A percentile compares a stretch with the other conserved stretches of the same genome.
Evolutionary conservation across 1,140 invertebrate genomes (phyloP).

Genomic region (Macrobrachium nipponense): DNA sequence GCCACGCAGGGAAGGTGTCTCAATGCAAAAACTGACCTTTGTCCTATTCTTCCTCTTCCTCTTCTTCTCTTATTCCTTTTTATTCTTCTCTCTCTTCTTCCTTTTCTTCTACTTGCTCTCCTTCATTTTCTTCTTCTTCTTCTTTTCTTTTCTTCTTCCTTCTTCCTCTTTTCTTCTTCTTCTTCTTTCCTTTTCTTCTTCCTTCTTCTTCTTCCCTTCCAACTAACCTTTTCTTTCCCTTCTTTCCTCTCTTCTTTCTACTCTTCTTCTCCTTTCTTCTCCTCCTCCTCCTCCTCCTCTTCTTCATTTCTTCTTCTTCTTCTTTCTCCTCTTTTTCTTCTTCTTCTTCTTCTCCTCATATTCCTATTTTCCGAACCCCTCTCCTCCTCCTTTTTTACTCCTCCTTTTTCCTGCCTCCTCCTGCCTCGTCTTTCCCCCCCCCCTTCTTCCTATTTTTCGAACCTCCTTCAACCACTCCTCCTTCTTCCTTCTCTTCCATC

Average conservation of each 20-base stretch:
- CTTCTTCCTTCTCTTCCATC: neutral
- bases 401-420: no score
- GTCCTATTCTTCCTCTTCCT: no score
- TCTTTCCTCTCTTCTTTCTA: neutral
- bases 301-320: neutral
- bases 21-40: no score
- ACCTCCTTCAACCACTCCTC: neutral
- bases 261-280: neutral
- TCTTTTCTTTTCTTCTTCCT: neutral
- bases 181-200: neutral
- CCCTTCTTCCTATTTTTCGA: neutral
- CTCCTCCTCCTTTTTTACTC: neutral
- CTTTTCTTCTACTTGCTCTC: neutral
- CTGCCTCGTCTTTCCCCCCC: no score
- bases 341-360: neutral
- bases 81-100: neutral
- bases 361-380: neutral
- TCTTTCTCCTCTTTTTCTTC: no score
- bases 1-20: no score
- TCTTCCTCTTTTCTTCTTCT: neutral
- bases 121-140: neutral
- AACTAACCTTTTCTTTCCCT: neutral
- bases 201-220: neutral
- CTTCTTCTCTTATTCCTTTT: neutral
- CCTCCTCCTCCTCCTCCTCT: neutral